phyloP scores from a whole-genome alignment of 2,888 invertebrate genomes.

The Metacarcinus magister region DNA sequence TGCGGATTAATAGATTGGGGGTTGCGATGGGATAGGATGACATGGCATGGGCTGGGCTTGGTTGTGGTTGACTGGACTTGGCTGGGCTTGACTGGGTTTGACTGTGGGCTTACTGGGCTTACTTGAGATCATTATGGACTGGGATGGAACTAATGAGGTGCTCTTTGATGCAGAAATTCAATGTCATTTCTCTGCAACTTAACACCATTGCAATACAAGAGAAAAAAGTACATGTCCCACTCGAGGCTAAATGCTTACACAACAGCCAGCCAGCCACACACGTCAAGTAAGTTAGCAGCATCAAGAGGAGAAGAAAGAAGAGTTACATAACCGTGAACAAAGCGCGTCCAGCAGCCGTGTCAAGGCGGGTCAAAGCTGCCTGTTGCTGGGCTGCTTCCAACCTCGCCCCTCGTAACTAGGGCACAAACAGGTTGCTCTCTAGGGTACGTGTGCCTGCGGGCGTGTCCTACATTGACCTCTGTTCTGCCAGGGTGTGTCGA shows the following conservation, averaged over 20 bases:
- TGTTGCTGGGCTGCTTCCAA: neutral
- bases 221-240: neutral
- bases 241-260: neutral
- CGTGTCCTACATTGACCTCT: neutral
- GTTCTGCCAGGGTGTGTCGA: neutral
- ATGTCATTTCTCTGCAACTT: neutral
- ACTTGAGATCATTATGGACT: neutral
- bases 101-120: neutral
- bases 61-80: neutral
- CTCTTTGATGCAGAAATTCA: neutral
- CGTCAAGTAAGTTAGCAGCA: neutral
- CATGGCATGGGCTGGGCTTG: neutral
- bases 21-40: neutral
- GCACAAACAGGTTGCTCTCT: neutral
- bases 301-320: neutral
- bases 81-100: neutral
- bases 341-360: neutral
- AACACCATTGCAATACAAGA: neutral
- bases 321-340: neutral
- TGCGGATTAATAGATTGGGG: neutral
- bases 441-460: neutral
- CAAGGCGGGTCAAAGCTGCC: neutral
- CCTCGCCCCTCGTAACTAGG: conserved; percentile 5
- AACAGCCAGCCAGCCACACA: neutral
- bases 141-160: neutral